Evolutionary conservation across 2,888 invertebrate genomes (phyloP), one percentile per base, ranked within the genome.

Genomic region (Periphyllus acericola): DNA sequence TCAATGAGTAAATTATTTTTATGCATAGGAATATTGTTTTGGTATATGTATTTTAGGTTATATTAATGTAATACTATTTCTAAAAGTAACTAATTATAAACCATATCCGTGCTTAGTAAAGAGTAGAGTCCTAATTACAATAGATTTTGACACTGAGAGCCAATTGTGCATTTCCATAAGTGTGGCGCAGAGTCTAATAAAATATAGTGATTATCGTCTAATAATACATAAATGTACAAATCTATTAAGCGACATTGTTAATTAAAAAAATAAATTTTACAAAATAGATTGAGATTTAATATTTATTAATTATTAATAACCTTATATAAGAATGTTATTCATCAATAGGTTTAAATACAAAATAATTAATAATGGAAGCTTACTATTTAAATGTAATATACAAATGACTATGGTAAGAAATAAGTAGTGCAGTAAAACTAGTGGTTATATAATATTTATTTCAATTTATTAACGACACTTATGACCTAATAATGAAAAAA

Each of bases 391-490:
- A 55, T 55, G n/a, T 79, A 55, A 79, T 52, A 46, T 79, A 76
- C 21, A 71, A 78, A 36, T n/a, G 29, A 60, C 17, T 8, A 46
- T 9, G 32, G 17, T 46, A 76, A 46, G 40, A 25, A 76, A 83
- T 32, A 83, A 34, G 21, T 68, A 46, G 29, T 32, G 72, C 34
- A 36, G 17, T 34, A 72, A 66, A 40, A 66, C 8, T 82, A 29
- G 40, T 40, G n/a, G 17, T 60, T 40, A 55, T 36, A 60, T 19
- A 5, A 60, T 40, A 75, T n/a, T n/a, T 21, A 74, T 36, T 75
- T 74, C 25, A 40, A 83, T 75, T 83, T 75, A 74, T 74, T 83
- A 75, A 75, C 74, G 14, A 40, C 46, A 68, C 19, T 83, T 60
- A 68, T 29, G 46, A 55, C 34, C 34, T 19, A 55, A 40, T 46